Evolutionary conservation across 2,888 invertebrate genomes (phyloP).

Genomic region (Eueremaeus valkanovi): DNA sequence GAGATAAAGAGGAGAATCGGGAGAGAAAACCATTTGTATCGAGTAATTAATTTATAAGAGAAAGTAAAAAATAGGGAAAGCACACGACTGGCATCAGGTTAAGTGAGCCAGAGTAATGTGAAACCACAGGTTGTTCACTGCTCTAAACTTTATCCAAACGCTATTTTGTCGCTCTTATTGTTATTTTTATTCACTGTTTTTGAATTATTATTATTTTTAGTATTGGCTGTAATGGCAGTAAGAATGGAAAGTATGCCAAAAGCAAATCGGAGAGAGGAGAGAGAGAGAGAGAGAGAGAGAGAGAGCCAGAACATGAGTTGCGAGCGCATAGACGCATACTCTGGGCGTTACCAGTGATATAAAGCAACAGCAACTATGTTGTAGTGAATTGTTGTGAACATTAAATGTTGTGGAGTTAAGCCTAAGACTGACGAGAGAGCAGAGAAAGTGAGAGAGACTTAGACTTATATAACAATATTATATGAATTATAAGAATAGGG

Average conservation of each 20-base stretch:
- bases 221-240: not conserved
- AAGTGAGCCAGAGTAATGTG: not conserved
- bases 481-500: not conserved
- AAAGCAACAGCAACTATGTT: constrained; percentile 14
- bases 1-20: constrained; percentile 7
- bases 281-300: not conserved
- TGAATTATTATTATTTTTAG: not conserved
- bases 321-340: constrained; percentile 20
- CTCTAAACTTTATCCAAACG: not conserved
- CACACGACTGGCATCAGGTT: not conserved
- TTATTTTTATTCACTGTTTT: not conserved
- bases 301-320: not conserved
- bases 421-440: constrained; percentile 17
- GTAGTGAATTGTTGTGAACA: not conserved
- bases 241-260: constrained; percentile 2
- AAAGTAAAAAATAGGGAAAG: not conserved
- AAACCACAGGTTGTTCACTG: constrained; percentile 6
- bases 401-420: constrained; percentile 1
- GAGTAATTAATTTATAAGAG: not conserved
- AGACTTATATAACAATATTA: too few species aligned
- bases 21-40: not conserved
- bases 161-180: not conserved
- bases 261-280: not conserved
- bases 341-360: constrained; percentile 18
- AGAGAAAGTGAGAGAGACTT: not conserved